Evolutionary conservation across 2,888 invertebrate genomes (phyloP).

Genomic region (Ectemnius continuus): DNA sequence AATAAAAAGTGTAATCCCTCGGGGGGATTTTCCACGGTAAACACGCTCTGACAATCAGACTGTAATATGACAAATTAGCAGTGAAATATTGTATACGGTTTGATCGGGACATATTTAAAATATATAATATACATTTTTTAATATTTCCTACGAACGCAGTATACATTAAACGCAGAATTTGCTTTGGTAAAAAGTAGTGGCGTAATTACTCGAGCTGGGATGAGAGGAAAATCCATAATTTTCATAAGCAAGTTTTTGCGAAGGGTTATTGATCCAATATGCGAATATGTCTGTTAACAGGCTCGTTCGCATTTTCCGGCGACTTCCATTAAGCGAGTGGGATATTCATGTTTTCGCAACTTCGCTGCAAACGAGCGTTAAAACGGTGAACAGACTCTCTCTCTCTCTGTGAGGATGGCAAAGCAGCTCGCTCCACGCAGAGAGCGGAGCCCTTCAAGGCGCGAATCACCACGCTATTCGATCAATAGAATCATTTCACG

Average conservation of each 20-base stretch:
- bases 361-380: constrained; percentile 14
- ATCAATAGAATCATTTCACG: neutral
- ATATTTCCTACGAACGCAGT: too few relatives aligned
- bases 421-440: neutral
- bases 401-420: neutral
- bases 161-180: too few relatives aligned
- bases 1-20: too few relatives aligned
- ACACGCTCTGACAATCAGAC: too few relatives aligned
- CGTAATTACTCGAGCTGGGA: too few relatives aligned
- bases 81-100: too few relatives aligned
- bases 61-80: too few relatives aligned
- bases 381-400: constrained; percentile 9
- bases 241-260: constrained; percentile 9
- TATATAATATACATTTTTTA: too few relatives aligned
- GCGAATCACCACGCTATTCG: neutral
- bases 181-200: constrained; percentile 1
- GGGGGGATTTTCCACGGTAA: too few relatives aligned
- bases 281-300: too few relatives aligned
- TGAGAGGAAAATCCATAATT: neutral
- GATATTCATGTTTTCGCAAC: constrained; percentile 28
- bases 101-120: too few relatives aligned
- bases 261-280: constrained; percentile 11
- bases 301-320: neutral
- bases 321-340: constrained; percentile 13
- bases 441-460: neutral